Base-by-base conservation (phyloP, 1,140 invertebrate genomes). In the Drosophila virilis region DNA sequence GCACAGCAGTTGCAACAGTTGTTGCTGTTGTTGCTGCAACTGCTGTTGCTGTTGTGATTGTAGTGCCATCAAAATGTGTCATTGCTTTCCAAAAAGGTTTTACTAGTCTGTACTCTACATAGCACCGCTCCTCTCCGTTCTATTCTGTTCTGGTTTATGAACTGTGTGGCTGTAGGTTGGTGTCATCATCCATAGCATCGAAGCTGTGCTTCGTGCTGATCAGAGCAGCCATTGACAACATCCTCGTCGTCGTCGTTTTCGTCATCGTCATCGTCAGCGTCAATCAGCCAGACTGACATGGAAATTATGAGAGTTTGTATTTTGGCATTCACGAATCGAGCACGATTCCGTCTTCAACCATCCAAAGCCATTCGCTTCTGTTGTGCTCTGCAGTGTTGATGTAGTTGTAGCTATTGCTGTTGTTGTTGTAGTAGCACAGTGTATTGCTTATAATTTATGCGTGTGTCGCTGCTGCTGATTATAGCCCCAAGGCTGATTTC, bases 281-380 rank as follows among this genome's bases (percentile, higher is more conserved):
- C 71, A 74, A 74, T 74, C 71, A 74, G 66, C 57, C 71, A 61
- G 66, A 74, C 57, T 74, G 71, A 74, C 71, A 74, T 69, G 58
- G 66, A 74, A 74, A 74, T 74, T 74, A 74, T 74, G 70, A 73
- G 71, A 62, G 66, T 74, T 69, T 74, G 71, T 69, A 74, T 74
- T 74, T 74, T 50, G 66, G 71, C 71, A 74, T 69, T 57, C 71
- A 57, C 42, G 57, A 69, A 61, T 74, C 71, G 71, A 62, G 66
- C 71, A 74, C 48, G 48, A 42, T 69, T 59, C 38, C 58, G 10
- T 50, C 42, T 57, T 28, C 43, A 55, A 40, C 46, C 52, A 60
- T 33, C 48, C 55, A 15, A 10, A 15, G 46, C 55, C 32, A 13
- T 52, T 9, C 54, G 38, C 43, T 52, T 22, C 33, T 66, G 43